phyloP scores from a whole-genome alignment of 2,113 vertebrate genomes.

The Ifrita kowaldi region DNA sequence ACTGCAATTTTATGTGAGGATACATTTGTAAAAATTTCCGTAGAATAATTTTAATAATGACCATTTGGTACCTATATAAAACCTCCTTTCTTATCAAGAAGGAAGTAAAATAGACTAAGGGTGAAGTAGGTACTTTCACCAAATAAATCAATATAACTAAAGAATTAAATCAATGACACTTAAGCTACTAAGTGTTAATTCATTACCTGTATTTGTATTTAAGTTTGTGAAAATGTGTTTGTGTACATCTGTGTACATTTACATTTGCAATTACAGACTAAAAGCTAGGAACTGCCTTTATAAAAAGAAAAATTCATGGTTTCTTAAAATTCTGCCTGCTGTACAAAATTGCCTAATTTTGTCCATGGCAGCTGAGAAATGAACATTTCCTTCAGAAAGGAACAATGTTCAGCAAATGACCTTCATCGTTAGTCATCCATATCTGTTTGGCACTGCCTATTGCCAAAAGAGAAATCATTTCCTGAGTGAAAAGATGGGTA shows the following conservation, averaged over 20 bases:
- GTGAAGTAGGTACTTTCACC: neutral
- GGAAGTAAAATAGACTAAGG: neutral
- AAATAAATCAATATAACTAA: neutral
- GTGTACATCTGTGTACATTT: too few species aligned
- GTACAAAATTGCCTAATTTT: neutral
- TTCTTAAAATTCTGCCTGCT: neutral
- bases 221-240: neutral
- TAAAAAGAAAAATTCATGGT: neutral
- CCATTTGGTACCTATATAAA: neutral
- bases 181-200: neutral
- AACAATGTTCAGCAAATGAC: neutral
- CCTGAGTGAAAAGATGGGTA: constrained; percentile 5
- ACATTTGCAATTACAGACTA: neutral
- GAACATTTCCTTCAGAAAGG: neutral
- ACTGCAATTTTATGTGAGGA: neutral
- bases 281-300: neutral
- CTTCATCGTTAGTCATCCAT: neutral
- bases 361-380: neutral
- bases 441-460: neutral
- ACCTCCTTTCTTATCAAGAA: neutral
- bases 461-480: constrained; percentile 42
- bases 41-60: neutral
- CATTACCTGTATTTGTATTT: neutral
- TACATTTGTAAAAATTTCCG: neutral
- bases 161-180: neutral